Evolutionary conservation across 2,113 vertebrate species (phyloP).

Genomic region (Illadopsis cleaveri): DNA sequence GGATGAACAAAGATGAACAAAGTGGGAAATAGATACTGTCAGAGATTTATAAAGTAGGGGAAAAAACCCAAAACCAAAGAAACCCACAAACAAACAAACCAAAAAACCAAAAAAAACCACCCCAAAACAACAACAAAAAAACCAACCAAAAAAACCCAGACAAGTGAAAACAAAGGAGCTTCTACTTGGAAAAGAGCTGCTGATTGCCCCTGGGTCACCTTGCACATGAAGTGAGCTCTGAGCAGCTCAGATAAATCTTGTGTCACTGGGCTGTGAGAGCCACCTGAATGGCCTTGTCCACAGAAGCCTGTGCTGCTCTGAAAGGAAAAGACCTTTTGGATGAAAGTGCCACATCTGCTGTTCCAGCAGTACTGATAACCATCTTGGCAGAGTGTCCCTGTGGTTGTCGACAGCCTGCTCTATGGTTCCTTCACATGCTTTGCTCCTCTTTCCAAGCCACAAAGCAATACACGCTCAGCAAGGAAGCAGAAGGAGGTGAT

Average conservation of each 20-base stretch:
- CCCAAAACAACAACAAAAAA: too few relatives aligned
- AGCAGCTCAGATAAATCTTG: not conserved
- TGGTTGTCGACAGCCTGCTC: not conserved
- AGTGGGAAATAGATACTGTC: not conserved
- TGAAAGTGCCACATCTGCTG: not conserved
- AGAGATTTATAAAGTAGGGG: not conserved
- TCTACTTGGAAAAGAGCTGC: not conserved
- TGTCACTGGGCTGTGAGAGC: fast-evolving
- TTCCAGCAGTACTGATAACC: not conserved
- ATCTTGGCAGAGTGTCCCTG: not conserved
- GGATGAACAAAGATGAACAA: not conserved
- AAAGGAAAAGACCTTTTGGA: not conserved
- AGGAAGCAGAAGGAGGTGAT: not conserved
- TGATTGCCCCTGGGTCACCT: not conserved
- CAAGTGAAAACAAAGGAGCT: not conserved
- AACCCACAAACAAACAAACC: too few relatives aligned
- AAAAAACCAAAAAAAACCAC: too few relatives aligned
- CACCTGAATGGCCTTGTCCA: not conserved
- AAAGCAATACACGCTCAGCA: not conserved
- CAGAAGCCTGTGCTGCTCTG: not conserved
- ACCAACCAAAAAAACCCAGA: fast-evolving
- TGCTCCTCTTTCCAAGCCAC: not conserved
- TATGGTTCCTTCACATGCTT: not conserved
- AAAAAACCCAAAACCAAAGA: too few relatives aligned
- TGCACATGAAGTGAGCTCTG: not conserved